Evolutionary conservation across 1,140 invertebrate genomes (phyloP).

Genomic region (Portunus trituberculatus): DNA sequence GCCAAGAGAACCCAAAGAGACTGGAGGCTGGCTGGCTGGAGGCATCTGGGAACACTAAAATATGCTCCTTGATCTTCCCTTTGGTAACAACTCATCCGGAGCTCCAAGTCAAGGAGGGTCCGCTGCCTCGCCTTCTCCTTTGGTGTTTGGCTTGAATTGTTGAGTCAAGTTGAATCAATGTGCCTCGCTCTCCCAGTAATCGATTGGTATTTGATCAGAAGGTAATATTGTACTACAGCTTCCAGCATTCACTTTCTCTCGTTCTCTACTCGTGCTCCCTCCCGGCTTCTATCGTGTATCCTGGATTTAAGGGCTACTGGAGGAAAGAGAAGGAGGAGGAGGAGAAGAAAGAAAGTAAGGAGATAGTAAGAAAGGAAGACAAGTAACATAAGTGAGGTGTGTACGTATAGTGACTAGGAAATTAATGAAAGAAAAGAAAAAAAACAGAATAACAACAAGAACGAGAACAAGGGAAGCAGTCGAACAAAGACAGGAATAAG

Average conservation of each 20-base stretch:
- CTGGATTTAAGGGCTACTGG: background rate
- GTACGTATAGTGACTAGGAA: too few relatives aligned
- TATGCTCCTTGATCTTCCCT: slow-evolving; percentile 11
- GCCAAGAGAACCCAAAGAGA: background rate
- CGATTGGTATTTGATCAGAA: background rate
- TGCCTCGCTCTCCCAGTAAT: background rate
- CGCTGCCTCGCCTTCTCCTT: background rate
- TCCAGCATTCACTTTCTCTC: background rate
- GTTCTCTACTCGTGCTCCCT: too few relatives aligned
- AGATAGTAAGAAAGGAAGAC: too few relatives aligned
- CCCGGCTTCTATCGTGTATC: too few relatives aligned
- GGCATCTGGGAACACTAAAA: background rate
- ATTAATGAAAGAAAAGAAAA: too few relatives aligned
- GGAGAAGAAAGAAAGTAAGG: background rate
- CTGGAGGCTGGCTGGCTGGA: background rate
- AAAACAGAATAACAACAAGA: too few relatives aligned
- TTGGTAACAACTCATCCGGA: background rate
- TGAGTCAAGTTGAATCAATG: background rate
- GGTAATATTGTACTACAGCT: background rate
- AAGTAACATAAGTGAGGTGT: too few relatives aligned
- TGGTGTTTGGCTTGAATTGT: background rate
- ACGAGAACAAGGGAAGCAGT: too few relatives aligned
- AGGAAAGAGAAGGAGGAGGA: background rate
- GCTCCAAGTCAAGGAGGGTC: background rate
- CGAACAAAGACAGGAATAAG: too few relatives aligned